These are phyloP conservation scores for Rynchops niger DNA, from an alignment of 2,113 vertebrate genomes.

Conservation along the genomic window DNA sequence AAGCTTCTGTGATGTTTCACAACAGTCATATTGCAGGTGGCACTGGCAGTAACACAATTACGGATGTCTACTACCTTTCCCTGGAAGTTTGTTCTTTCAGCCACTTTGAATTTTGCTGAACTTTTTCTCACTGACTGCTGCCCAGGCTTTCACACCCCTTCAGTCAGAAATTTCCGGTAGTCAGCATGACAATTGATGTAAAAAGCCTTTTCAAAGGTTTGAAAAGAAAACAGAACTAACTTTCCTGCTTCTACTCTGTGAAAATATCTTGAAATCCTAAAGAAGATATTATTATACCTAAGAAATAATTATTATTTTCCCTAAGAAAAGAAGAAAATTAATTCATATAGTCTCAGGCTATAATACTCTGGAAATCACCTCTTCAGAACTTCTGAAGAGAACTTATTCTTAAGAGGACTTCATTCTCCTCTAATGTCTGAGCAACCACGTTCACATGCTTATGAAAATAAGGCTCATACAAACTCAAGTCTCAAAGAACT, in stretches of 20 bases:
- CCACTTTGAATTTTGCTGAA: background rate
- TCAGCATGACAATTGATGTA: background rate
- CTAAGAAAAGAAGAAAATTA: background rate
- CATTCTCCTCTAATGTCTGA: background rate
- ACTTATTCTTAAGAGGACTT: too few relatives aligned
- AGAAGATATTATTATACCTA: background rate
- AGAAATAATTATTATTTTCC: background rate
- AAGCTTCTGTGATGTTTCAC: background rate
- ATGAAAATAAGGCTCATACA: background rate
- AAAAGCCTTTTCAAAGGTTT: background rate
- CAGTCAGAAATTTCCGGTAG: background rate
- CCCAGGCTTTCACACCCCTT: background rate
- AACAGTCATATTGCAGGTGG: accelerated
- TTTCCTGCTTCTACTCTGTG: background rate
- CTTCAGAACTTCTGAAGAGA: background rate
- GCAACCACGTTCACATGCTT: accelerated
- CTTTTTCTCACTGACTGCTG: background rate
- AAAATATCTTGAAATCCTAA: background rate
- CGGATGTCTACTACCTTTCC: background rate
- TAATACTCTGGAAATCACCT: background rate
- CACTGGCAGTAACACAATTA: background rate
- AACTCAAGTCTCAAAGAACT: background rate
- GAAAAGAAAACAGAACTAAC: background rate
- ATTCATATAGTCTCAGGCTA: background rate
- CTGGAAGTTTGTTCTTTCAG: background rate